Evolutionary conservation across 1,140 invertebrate genomes (phyloP).

Genomic region (Aphaenogaster ashmeadi): DNA sequence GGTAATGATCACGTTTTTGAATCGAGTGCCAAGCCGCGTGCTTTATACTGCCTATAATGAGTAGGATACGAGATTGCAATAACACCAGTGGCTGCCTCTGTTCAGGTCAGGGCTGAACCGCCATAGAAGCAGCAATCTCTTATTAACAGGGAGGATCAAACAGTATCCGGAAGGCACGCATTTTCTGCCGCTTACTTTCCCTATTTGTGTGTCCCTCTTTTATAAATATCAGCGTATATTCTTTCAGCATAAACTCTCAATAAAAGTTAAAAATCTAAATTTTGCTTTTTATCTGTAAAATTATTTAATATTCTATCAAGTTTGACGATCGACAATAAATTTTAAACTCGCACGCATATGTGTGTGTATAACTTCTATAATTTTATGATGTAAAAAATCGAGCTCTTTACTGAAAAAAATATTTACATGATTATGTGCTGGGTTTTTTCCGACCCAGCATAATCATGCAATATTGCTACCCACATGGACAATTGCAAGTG

Average conservation of each 20-base stretch:
- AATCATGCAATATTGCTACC: no score
- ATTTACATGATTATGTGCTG: no score
- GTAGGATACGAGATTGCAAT: constrained; percentile 29
- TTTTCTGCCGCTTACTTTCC: constrained; percentile 31
- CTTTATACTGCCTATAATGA: constrained; percentile 38
- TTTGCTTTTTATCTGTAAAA: not conserved
- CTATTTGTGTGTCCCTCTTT: not conserved
- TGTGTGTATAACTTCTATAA: not conserved
- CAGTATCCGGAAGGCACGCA: constrained; percentile 16
- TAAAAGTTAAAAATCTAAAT: not conserved
- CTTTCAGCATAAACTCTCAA: not conserved
- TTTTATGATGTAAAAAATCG: not conserved
- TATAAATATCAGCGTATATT: not conserved
- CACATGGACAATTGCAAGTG: no score
- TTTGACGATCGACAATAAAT: not conserved
- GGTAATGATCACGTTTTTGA: constrained; percentile 56
- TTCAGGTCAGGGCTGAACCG: constrained; percentile 56
- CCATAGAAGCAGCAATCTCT: constrained; percentile 14
- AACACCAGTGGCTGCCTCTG: constrained; percentile 39
- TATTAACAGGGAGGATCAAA: constrained; percentile 62
- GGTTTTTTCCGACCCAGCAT: no score
- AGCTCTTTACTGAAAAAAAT: no score
- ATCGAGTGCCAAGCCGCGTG: constrained; percentile 25
- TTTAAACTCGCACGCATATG: not conserved
- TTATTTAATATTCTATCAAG: not conserved